Evolutionary conservation across 2,113 vertebrate species (phyloP), one percentile per base, ranked within the genome.

Genomic region (Athene noctua): DNA sequence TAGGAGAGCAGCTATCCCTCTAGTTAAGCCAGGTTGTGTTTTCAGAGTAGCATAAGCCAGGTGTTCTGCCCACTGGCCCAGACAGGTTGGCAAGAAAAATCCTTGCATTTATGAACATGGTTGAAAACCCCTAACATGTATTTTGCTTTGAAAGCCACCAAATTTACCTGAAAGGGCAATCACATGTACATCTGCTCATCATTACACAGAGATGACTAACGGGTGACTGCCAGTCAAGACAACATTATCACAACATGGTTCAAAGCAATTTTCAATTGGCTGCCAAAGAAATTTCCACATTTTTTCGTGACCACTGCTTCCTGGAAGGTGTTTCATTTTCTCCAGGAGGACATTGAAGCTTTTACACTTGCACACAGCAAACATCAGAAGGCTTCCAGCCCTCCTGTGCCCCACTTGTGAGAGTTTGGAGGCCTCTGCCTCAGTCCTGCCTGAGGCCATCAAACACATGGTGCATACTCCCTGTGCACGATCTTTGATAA

Each of bases 391-490:
- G 26, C 2, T 2, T 49, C 15, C 57, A 9, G 44, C 23, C 67
- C 51, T 46, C 44, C 38, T 32, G 57, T 36, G 21, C 2, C 25
- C 6, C 0, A 13, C 17, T 44, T 62, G 14, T 19, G 38, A 0
- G 14, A 38, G 30, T 22, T 36, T 38, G 65, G 22, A 29, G 46
- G 40, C 44, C 14, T 66, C 26, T 52, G 34, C 40, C 68, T 87
- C 55, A 15, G 18, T 40, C 15, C 72, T 66, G 14, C 27, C 59
- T 0, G 5, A 72, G 30, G n/a, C 32, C 58, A 32, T 9, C 23
- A 62, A 70, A 82, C 18, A 62, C 0, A 0, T 20, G 46, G 14
- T 9, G 3, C 22, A 6, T 11, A 14, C 26, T 72, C 21, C 32
- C 52, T 46, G 22, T 2, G 0, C 16, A 5, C 10, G 22, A 20